Evolutionary conservation across 2,797 vertebrate genomes (phyloP), one percentile per base, ranked within the genome.

Genomic region (Argentina silus): DNA sequence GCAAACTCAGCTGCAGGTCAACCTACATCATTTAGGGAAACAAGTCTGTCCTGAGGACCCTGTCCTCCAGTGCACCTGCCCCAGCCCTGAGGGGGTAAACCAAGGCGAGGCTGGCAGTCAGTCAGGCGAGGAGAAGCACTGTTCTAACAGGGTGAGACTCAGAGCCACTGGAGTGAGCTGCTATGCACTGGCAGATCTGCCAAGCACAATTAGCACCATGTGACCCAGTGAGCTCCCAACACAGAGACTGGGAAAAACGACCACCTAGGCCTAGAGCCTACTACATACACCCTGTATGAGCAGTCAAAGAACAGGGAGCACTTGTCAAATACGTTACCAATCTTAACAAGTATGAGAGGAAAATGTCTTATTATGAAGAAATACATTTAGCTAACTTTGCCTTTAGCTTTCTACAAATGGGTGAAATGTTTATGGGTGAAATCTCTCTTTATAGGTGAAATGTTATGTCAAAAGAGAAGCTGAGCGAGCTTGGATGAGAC

Each of bases 131-230:
- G 53, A 81, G 55, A 78, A 73, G 83, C 72, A 68, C 27, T 84
- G 77, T 73, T 73, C 79, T 84, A 82, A 83, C 83, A 82, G 72
- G 80, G 72, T 61, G 78, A 84, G 85, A 85, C 80, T 78, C 76
- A 60, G 67, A 88, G 68, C 79, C 81, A 83, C 79, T 81, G 85
- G 74, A 81, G 73, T 75, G 80, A 82, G 73, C 84, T 82, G 78
- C 87, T 84, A 81, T 84, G 82, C 83, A 79, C 87, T 72, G 64
- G 78, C 87, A 81, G 86, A 91, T 81, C 86, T 92, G 90, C 83
- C 90, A 90, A 87, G 85, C 83, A 83, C 90, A 90, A 92, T 91
- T 84, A 93, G 73, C 78, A 86, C 74, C 90, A 92, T 90, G 91
- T 91, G 92, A 93, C 82, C 74, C 77, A 84, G 74, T 75, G 74